A percentile compares a stretch with the other conserved stretches of the same genome.
These are phyloP conservation scores for Brachionus asplanchnoidis DNA, from an alignment of 1,140 invertebrate species.

Conservation along the genomic window DNA sequence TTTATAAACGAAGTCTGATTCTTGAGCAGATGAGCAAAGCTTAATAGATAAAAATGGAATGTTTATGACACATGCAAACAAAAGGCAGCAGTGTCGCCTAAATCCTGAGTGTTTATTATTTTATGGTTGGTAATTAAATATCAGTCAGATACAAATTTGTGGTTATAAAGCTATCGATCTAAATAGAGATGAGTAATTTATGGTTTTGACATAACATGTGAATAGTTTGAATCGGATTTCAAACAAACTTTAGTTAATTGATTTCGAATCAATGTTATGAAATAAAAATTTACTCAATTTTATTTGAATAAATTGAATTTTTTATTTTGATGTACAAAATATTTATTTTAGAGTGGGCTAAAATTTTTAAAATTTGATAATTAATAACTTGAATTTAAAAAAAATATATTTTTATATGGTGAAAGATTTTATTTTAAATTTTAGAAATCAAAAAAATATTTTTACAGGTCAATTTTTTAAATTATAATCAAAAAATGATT, in stretches of 20 bases:
- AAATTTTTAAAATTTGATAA: not conserved
- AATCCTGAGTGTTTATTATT: not conserved
- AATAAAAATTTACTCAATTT: not conserved
- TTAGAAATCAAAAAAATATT: too few relatives aligned
- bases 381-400: too few relatives aligned
- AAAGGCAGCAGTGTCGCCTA: not conserved
- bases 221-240: not conserved
- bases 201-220: not conserved
- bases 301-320: too few relatives aligned
- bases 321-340: not conserved
- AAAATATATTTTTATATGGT: too few relatives aligned
- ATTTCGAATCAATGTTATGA: not conserved
- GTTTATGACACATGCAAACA: conserved; percentile 11
- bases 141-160: not conserved
- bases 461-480: too few relatives aligned
- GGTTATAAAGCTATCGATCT: not conserved
- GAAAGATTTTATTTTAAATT: too few relatives aligned
- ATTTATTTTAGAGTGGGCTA: not conserved
- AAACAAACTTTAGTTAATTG: not conserved
- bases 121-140: not conserved
- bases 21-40: not conserved
- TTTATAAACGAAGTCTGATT: not conserved
- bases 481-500: too few relatives aligned
- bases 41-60: not conserved
- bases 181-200: not conserved